These are phyloP conservation scores for Volucella bombylans DNA, from an alignment of 2,888 invertebrate species.

Conservation along the genomic window DNA sequence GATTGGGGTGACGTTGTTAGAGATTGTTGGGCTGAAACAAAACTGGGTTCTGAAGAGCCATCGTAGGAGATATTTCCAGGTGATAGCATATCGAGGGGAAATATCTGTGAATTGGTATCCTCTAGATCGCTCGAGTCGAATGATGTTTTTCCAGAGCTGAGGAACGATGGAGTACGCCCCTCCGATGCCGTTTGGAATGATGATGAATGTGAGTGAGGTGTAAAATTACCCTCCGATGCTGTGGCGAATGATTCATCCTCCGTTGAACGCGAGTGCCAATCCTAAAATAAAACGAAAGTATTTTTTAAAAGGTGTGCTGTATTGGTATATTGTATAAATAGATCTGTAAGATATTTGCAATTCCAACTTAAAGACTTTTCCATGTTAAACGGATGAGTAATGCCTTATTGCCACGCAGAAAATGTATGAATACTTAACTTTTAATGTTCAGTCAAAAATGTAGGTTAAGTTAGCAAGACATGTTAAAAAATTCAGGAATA, in stretches of 20 bases:
- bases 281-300: constrained; percentile 76
- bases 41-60: constrained; percentile 80
- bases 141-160: constrained; percentile 83
- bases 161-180: constrained; percentile 85
- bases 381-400: too few relatives aligned
- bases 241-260: constrained; percentile 87
- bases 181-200: constrained; percentile 88
- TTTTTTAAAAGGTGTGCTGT: neutral
- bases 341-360: neutral
- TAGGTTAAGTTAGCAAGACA: too few relatives aligned
- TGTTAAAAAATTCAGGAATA: too few relatives aligned
- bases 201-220: constrained; percentile 86
- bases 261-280: constrained; percentile 82
- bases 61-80: constrained; percentile 81
- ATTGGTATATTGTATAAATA: neutral
- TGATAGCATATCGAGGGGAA: constrained; percentile 75
- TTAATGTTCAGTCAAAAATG: too few relatives aligned
- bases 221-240: constrained; percentile 86
- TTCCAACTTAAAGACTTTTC: too few relatives aligned
- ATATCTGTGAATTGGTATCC: constrained; percentile 79
- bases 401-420: too few relatives aligned
- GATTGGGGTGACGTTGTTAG: constrained; percentile 69
- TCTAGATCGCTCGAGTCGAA: constrained; percentile 81
- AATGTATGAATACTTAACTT: too few relatives aligned
- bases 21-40: constrained; percentile 78